Percentiles rank a stretch among this genome's conserved stretches.
Evolutionary conservation across 2,113 vertebrate genomes (phyloP).

Genomic region (Albula goreensis): DNA sequence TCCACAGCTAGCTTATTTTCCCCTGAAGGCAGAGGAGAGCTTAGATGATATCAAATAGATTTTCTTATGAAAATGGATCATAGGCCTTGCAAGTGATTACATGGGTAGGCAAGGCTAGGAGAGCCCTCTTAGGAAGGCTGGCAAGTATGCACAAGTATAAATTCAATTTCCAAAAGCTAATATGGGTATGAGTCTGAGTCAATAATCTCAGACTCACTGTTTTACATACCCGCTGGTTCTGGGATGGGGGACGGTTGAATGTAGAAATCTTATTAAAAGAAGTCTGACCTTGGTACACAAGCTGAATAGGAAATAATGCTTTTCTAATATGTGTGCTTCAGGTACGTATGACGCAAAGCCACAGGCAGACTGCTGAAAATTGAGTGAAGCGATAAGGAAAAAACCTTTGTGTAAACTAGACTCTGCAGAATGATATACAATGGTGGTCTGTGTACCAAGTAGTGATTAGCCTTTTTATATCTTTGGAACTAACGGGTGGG

Average conservation of each 20-base stretch:
- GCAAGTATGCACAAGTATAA: constrained; percentile 29
- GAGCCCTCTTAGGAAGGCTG: background rate
- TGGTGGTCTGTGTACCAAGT: constrained; percentile 4
- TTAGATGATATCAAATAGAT: background rate
- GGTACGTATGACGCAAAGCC: background rate
- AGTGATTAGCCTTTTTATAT: constrained; percentile 1
- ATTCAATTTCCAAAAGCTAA: constrained; percentile 56
- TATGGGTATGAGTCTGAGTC: constrained; percentile 44
- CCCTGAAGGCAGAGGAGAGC: background rate
- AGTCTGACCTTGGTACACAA: constrained; percentile 60
- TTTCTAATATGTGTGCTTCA: constrained; percentile 32
- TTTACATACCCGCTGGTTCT: constrained; percentile 61
- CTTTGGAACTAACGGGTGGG: background rate
- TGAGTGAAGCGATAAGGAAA: background rate
- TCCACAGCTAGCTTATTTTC: background rate
- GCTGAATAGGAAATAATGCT: constrained; percentile 55
- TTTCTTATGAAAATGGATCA: background rate
- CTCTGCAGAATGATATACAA: background rate
- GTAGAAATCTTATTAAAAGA: constrained; percentile 62
- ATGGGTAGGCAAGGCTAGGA: background rate
- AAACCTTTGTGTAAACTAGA: background rate
- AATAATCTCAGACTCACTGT: constrained; percentile 49
- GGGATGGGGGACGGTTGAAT: constrained; percentile 49
- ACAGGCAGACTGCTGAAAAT: background rate
- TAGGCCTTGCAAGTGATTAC: background rate